These are phyloP conservation scores for Tiaroga cobitis DNA, from an alignment of 2,797 vertebrate genomes.

Conservation along the genomic window DNA sequence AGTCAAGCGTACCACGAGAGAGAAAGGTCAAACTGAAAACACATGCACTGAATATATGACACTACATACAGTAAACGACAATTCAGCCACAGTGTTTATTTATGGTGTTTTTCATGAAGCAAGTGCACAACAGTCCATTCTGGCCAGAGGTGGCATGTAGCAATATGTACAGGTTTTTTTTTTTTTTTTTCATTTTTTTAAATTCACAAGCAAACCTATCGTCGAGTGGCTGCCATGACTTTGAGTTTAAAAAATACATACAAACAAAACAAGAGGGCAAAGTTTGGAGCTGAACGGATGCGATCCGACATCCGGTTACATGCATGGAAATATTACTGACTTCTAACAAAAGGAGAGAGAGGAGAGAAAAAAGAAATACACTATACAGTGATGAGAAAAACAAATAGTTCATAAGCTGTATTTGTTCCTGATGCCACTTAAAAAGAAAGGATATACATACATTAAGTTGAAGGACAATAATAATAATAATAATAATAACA, in stretches of 20 bases:
- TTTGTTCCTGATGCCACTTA: conserved; percentile 86
- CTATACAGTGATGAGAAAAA: conserved; percentile 75
- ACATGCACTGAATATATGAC: conserved; percentile 6
- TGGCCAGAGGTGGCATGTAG: conserved; percentile 91
- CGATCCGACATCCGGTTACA: conserved; percentile 88
- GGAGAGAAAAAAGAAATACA: conserved; percentile 81
- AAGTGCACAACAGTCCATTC: conserved; percentile 98
- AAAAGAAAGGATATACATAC: conserved; percentile 82
- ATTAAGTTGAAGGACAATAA: conserved; percentile 83
- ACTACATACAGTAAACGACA: conserved; percentile 43
- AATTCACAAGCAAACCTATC: conserved; percentile 86
- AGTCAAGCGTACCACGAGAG: not conserved
- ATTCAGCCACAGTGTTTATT: conserved; percentile 92
- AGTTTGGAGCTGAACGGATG: conserved; percentile 86
- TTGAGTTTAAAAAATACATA: conserved; percentile 86
- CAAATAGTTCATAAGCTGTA: conserved; percentile 86
- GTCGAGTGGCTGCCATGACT: conserved; percentile 85
- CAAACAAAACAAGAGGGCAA: conserved; percentile 80
- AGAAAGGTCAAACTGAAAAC: conserved; percentile 54
- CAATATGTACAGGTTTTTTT: conserved; percentile 92
- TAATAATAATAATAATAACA: conserved; percentile 67
- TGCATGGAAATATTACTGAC: conserved; percentile 92
- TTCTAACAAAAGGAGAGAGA: conserved; percentile 86
- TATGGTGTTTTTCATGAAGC: conserved; percentile 97
- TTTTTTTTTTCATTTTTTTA: conserved; percentile 74